Base-by-base conservation (phyloP, 2,888 invertebrate genomes). In the Isoperla grammatica region DNA sequence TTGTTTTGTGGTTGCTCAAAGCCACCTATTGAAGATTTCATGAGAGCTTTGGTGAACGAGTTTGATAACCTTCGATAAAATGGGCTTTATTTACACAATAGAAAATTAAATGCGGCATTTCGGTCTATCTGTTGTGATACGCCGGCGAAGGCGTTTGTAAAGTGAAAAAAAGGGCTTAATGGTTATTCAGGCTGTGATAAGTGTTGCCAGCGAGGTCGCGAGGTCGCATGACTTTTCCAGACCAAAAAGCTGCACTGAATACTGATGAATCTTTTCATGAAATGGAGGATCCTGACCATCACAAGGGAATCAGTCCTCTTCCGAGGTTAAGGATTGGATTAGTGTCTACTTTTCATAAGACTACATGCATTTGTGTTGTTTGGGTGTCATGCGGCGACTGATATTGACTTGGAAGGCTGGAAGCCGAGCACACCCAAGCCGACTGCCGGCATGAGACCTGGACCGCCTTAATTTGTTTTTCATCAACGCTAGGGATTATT, bases 121-220 rank as follows among this genome's bases (percentile, higher is more conserved):
- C 23, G 56, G 48, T n/a, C 29, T 19, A 43, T 64, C 39, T 56
- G 65, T 29, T 46, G 56, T 23, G 65, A 65, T 60, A 63, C 64
- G 13, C 46, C 55, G 23, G 48, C 45, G 2, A 48, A 39, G 13
- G 57, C 29, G 6, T 57, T 15, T 17, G 6, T 45, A 1, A 57
- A 57, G 9, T 39, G 37, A 29, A 49, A 19, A n/a, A 45, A 57
- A 57, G 35, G n/a, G 1, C 37, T 23, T 9, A 48, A 35, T 49
- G 48, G 57, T 22, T 48, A 35, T 9, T 48, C 35, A 23, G 57
- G 46, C 1, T 57, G 49, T 48, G 48, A 57, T 29, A 46, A 22
- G 13, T 57, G 45, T 29, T 43, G n/a, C 5, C 56, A 56, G 22
- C 23, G 39, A 20, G 56, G 56, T 39, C 11, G 8, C 1, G n/a